phyloP scores from a whole-genome alignment of 2,888 invertebrate genomes.

The Hirtodrosophila duncani region DNA sequence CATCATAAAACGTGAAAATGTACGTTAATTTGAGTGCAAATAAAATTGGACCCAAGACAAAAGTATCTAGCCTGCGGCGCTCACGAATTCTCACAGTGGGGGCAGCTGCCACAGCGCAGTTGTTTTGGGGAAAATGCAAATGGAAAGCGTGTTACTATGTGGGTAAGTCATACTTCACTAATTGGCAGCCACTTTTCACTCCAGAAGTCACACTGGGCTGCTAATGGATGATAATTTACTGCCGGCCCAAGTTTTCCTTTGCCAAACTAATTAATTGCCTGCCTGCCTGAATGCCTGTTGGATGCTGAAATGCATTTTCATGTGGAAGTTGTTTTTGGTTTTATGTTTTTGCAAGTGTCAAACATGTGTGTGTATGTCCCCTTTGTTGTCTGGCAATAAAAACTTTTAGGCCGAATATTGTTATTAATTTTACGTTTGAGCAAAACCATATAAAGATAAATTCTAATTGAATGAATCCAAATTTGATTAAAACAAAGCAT shows the following conservation, averaged over 20 bases:
- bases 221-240: slow-evolving; percentile 73
- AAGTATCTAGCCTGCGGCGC: slow-evolving; percentile 6
- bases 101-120: slow-evolving; percentile 2
- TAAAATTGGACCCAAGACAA: slow-evolving; percentile 4
- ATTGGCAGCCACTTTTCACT: slow-evolving; percentile 62
- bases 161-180: slow-evolving; percentile 39
- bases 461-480: no score
- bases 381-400: no score
- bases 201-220: slow-evolving; percentile 70
- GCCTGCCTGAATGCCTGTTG: slow-evolving; percentile 33
- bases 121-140: slow-evolving; percentile 58
- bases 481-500: no score
- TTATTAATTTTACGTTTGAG: no score
- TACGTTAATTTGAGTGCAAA: slow-evolving; percentile 30
- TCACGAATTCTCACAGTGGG: slow-evolving; percentile 35
- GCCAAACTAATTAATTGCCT: slow-evolving; percentile 57
- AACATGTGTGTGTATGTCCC: slow-evolving; percentile 14
- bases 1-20: slow-evolving; percentile 5
- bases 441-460: no score
- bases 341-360: slow-evolving; percentile 1
- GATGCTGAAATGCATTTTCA: slow-evolving; percentile 17
- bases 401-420: no score
- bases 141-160: slow-evolving; percentile 19
- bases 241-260: slow-evolving; percentile 41
- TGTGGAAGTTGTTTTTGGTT: slow-evolving; percentile 7